Conservation (phyloP, 2,113 vertebrate species). For the Helogale parvula region DNA sequence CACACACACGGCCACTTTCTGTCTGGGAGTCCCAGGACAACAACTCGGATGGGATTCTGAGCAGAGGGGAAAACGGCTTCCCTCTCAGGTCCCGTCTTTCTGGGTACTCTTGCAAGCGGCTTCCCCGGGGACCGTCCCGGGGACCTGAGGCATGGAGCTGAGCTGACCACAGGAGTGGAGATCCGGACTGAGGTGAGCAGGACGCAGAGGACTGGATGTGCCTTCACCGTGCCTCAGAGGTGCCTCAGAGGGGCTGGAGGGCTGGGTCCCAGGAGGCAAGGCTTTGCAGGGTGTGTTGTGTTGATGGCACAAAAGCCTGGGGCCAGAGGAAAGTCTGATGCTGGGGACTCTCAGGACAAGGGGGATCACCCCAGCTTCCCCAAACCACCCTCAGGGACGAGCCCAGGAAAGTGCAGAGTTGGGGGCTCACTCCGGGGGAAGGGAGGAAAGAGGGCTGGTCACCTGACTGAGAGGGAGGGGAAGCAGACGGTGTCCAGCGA, state of each 20-base stretch:
- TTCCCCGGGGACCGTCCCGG: neutral
- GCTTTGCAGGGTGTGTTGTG: neutral
- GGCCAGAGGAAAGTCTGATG: neutral
- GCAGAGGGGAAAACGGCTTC: neutral
- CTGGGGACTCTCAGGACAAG: neutral
- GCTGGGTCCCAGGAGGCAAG: neutral
- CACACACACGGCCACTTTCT: neutral
- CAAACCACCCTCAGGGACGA: neutral
- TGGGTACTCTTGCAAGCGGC: neutral
- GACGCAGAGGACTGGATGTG: neutral
- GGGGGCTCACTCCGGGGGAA: neutral
- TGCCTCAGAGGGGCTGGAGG: neutral
- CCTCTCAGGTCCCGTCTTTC: neutral
- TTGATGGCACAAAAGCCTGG: neutral
- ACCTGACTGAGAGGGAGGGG: neutral
- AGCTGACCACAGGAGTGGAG: neutral
- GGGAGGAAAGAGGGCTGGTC: neutral
- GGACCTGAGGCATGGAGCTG: neutral
- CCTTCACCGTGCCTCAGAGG: neutral
- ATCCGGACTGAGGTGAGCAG: conserved; percentile 43
- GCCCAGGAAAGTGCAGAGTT: neutral
- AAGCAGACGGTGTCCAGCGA: neutral
- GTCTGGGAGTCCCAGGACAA: neutral
- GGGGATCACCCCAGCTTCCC: neutral
- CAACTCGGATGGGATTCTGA: neutral